Evolutionary conservation across 2,797 vertebrate species (phyloP), one percentile per base, ranked within the genome.

Genomic region (Pagetopsis macropterus): DNA sequence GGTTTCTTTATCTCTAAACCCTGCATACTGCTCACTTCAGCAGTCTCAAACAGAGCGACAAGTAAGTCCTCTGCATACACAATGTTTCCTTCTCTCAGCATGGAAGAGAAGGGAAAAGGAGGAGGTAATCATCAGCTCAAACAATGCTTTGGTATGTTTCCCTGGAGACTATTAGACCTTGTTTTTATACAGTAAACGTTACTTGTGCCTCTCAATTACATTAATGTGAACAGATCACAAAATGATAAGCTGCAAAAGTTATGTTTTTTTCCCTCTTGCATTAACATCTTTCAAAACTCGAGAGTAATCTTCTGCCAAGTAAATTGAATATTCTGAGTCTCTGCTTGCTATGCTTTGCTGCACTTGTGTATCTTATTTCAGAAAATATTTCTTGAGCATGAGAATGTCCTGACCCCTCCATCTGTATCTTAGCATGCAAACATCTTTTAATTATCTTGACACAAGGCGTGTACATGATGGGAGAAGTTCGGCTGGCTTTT

Each of bases 401-500:
- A 69, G n/a, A 59, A 65, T 52, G 59, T 72, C 16, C n/a, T 54
- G 59, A 78, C 76, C 75, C 37, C 70, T 71, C 59, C 69, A 79
- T 77, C 76, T 81, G 54, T 21, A 71, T 63, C 31, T 56, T 4
- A 37, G 50, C 40, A 60, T 50, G 61, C 50, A 68, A 65, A 58
- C 65, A 70, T 68, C 27, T 76, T 72, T 68, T 75, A 74, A 81
- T 84, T 72, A 76, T 58, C 56, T 52, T 27, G 48, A 72, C 55
- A 46, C 44, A 72, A 57, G 5, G 14, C 3, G 21, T 45, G 21
- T 45, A n/a, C 41, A 23, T 17, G 31, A 79, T 58, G 12, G 4
- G 40, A 65, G 51, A 70, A 61, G n/a, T n/a, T n/a, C 66, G 23
- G 21, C 41, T 19, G 17, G 57, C 46, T 49, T 51, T 14, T 52